Base-by-base conservation (phyloP, 2,888 invertebrate species). In the Noctua pronuba region DNA sequence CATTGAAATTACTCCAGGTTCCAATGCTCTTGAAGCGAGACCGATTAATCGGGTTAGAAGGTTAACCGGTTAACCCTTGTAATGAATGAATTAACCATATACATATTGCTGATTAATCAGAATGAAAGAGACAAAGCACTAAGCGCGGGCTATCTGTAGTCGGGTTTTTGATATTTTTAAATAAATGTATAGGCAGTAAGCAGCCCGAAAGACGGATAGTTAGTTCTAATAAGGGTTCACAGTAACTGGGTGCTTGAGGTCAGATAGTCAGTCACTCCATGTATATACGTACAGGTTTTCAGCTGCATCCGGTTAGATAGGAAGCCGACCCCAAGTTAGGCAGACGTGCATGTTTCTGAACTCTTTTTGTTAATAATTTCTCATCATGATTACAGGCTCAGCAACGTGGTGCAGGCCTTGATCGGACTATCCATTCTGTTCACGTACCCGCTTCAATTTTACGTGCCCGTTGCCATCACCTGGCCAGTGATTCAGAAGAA, bases 371-470 rank as follows among this genome's bases (percentile, higher is more conserved):
- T 41, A 65, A 21, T 16, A 21, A 41, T 24, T 49, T 52, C 0
- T 8, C 7, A 16, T 52, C 66, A 41, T 58, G 81, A 74, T 95
- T 96, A 35, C 95, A 99, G 99, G 86, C 94, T 99, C 82, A 98
- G 98, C 68, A 98, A 98, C 94, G 97, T 97, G 74, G 99, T 99
- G 35, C 98, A 98, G 92, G 92, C 98, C n/a, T 97, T 98, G 90
- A 99, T 99, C 90, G 98, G 98, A 0, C 87, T 98, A 60, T 99
- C 99, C 21, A 98, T 99, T 80, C 97, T 99, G 86, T 97, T 99
- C 84, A 98, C 99, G 0, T 99, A 99, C 95, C 98, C 99, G 0
- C 97, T 99, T 35, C 99, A 99, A 96, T 98, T 99, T 93, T 99
- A 99, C 94, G 99, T 99, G 62, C 99, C 99, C 0, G 97, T 99